Conservation (phyloP, 2,888 invertebrate species). For the Helleia helle region DNA sequence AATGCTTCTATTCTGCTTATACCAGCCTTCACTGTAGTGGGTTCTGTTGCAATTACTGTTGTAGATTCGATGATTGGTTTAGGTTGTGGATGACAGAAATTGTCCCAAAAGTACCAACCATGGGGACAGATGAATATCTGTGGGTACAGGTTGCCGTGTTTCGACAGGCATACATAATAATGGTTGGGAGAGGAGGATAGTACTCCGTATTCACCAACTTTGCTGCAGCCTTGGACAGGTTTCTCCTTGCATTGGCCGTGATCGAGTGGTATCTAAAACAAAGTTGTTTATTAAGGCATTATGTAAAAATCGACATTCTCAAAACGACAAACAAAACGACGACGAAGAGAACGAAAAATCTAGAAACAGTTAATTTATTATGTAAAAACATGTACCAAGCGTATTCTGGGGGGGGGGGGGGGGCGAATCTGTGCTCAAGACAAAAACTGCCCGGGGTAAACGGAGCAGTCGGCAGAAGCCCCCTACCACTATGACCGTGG, state of each 20-base stretch:
- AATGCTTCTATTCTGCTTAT: constrained; percentile 33
- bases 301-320: too few species aligned
- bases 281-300: too few species aligned
- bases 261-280: constrained; percentile 41
- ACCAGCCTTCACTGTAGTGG: constrained; percentile 26
- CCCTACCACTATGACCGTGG: too few species aligned
- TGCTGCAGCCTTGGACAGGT: constrained; percentile 43
- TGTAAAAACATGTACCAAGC: too few species aligned
- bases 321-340: too few species aligned
- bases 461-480: too few species aligned
- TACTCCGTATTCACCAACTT: constrained; percentile 44
- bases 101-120: constrained; percentile 54
- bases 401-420: too few species aligned
- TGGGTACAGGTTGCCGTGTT: constrained; percentile 35
- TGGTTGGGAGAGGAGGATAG: constrained; percentile 44
- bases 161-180: constrained; percentile 55
- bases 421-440: too few species aligned
- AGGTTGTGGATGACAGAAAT: constrained; percentile 46
- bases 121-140: constrained; percentile 62
- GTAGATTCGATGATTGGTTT: constrained; percentile 18
- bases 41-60: constrained; percentile 12
- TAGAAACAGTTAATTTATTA: too few species aligned
- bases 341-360: too few species aligned
- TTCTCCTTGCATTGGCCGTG: constrained; percentile 47
- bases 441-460: too few species aligned